Base-by-base conservation (phyloP, 2,797 vertebrate species). In the Phataginus tetradactyla region DNA sequence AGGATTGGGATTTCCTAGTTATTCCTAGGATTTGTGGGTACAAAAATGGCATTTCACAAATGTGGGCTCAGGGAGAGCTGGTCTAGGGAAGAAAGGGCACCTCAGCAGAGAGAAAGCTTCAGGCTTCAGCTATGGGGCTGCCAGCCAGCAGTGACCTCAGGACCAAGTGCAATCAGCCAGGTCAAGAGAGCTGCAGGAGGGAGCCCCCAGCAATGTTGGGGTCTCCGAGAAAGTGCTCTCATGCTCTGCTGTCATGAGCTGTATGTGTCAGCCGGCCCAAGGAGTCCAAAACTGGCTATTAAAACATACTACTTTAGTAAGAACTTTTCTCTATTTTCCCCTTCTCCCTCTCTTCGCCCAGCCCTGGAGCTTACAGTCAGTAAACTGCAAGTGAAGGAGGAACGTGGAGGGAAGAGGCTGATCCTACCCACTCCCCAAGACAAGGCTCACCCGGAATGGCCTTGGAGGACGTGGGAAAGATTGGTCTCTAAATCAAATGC, bases 171-270 rank as follows among this genome's bases (percentile, higher is more conserved):
- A n/a, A 4, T 39, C 37, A 37, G 45, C n/a, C 27, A 59, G 51
- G 71, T 15, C 17, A 7, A 51, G 11, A n/a, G 77, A 25, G 4
- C 14, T 29, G 34, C 10, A 25, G 75, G 8, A 72, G 34, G 92
- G 34, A 32, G 0, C 12, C n/a, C 34, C 10, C 34, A 9, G 23
- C 3, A 14, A 7, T 2, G 5, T 9, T 4, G 21, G 13, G 75
- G 61, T 7, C 39, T n/a, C 51, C 20, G n/a, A 68, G 51, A 9
- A 23, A 13, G 68, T 2, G 0, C 10, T 27, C 27, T 4, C 37
- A 10, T 59, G n/a, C 5, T 37, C 18, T 11, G 53, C 23, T 0
- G 42, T 15, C 15, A 18, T 34, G 66, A 25, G 27, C 49, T 34
- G 4, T 20, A 6, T 6, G 3, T 0, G 34, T 32, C 74, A 32